Conservation (phyloP, 92 coral and sea anemone genomes). For the Phymanthus crucifer region DNA sequence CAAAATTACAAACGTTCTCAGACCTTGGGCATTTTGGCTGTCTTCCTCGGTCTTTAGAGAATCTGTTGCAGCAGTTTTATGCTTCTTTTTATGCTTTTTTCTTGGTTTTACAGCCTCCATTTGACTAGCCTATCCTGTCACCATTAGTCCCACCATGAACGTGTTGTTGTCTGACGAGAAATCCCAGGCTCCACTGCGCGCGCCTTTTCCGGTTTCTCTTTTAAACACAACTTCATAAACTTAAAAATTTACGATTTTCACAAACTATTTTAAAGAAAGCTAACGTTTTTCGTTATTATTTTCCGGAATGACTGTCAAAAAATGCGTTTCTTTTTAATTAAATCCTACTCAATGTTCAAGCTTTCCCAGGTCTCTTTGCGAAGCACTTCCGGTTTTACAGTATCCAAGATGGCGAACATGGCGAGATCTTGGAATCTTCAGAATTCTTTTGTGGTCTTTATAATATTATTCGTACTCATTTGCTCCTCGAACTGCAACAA, state of each 20-base stretch:
- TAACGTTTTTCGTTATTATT: too few species aligned
- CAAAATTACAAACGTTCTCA: background rate
- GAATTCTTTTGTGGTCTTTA: background rate
- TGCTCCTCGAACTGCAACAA: background rate
- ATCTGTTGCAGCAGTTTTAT: conserved; percentile 41
- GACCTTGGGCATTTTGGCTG: conserved; percentile 14
- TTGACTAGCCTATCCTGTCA: conserved; percentile 15
- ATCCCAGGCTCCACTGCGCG: conserved; percentile 44
- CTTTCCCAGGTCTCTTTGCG: conserved; percentile 24
- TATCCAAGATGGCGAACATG: conserved; percentile 40
- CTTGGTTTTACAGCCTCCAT: conserved; percentile 95
- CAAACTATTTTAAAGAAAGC: too few species aligned
- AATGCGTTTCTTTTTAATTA: too few species aligned
- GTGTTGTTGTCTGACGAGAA: conserved; percentile 15
- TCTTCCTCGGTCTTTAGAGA: conserved; percentile 24
- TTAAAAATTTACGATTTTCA: background rate
- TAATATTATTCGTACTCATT: conserved; percentile 5
- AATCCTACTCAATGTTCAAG: background rate
- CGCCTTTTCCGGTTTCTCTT: conserved; percentile 48
- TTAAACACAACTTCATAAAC: conserved; percentile 5
- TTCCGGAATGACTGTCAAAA: background rate
- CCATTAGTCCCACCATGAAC: too few species aligned
- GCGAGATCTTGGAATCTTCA: background rate
- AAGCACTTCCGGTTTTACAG: conserved; percentile 35
- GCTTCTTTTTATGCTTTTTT: conserved; percentile 79